A percentile compares a stretch with the other conserved stretches of the same genome.
These are phyloP conservation scores for Ovibos moschatus DNA, from an alignment of 2,113 vertebrate genomes.

Conservation along the genomic window DNA sequence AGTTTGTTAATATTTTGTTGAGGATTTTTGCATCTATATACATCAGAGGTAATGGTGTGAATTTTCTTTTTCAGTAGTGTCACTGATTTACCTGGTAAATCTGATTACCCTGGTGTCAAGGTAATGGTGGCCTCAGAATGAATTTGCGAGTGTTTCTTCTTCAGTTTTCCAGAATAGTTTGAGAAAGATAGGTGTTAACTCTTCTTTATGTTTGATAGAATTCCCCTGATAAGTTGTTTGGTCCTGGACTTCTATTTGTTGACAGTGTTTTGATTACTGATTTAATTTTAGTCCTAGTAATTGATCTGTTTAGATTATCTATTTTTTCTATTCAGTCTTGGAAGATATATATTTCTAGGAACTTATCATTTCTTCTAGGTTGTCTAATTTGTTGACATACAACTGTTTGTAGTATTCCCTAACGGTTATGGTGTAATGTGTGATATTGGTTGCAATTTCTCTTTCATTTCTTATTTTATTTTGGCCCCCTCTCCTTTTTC, in stretches of 20 bases:
- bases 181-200: not conserved
- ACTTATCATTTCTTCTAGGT: not conserved
- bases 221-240: not conserved
- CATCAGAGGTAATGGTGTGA: not conserved
- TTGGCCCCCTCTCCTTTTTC: not conserved
- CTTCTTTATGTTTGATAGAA: not conserved
- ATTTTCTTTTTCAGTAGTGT: not conserved
- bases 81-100: not conserved
- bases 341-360: not conserved
- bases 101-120: not conserved
- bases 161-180: not conserved
- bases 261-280: not conserved
- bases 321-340: not conserved
- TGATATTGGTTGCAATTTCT: not conserved
- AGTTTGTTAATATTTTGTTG: not conserved
- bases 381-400: not conserved
- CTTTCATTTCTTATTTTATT: not conserved
- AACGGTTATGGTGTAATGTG: not conserved
- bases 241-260: not conserved
- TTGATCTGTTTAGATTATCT: not conserved
- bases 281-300: not conserved
- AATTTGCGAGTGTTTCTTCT: not conserved
- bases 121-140: not conserved
- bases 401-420: not conserved
- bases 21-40: not conserved